Percentiles rank a stretch among this genome's conserved stretches.
Evolutionary conservation across 2,113 vertebrate species (phyloP).

Genomic region (Pogonocichla stellata): DNA sequence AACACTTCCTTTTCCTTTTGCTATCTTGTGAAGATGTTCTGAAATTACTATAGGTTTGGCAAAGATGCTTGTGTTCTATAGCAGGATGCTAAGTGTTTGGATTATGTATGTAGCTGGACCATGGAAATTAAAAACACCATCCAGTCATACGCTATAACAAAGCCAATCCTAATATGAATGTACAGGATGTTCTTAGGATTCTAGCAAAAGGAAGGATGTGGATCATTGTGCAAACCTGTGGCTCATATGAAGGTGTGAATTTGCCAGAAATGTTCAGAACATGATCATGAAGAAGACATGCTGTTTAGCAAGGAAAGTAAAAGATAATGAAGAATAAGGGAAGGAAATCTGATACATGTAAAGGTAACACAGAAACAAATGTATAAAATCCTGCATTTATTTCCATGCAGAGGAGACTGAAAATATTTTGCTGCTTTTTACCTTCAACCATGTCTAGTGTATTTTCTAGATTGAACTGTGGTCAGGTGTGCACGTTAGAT

Average conservation of each 20-base stretch:
- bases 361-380: neutral
- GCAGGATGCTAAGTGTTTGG: neutral
- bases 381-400: neutral
- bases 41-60: neutral
- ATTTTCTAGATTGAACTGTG: neutral
- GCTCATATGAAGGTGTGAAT: neutral
- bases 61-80: neutral
- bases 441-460: neutral
- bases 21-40: neutral
- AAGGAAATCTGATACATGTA: neutral
- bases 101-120: neutral
- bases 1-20: neutral
- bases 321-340: neutral
- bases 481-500: neutral
- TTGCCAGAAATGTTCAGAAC: neutral
- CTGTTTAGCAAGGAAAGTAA: neutral
- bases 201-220: neutral
- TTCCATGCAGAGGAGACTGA: neutral
- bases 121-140: neutral
- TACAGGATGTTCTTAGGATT: neutral
- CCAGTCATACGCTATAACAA: neutral
- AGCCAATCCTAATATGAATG: neutral
- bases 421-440: neutral
- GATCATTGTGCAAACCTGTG: neutral
- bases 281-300: neutral